phyloP scores from a whole-genome alignment of 2,888 invertebrate genomes.

The Thymelicus lineola region DNA sequence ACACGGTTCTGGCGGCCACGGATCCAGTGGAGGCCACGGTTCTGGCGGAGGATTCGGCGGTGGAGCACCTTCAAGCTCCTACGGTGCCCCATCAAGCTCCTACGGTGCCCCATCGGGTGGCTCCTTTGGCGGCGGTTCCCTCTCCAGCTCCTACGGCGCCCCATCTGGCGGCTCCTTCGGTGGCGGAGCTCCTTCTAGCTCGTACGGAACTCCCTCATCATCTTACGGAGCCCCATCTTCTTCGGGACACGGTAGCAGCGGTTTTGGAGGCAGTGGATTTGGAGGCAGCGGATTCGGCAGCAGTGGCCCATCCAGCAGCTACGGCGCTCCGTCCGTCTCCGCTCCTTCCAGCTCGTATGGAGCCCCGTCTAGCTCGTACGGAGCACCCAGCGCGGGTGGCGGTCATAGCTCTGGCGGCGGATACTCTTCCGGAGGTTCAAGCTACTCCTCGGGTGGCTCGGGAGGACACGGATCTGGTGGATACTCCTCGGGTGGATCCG shows the following conservation, averaged over 20 bases:
- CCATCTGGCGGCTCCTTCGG: slow-evolving; percentile 49
- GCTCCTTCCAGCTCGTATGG: slow-evolving; percentile 69
- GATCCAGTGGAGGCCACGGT: slow-evolving; percentile 79
- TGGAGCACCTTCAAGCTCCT: slow-evolving; percentile 74
- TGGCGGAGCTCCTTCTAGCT: slow-evolving; percentile 63
- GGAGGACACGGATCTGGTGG: slow-evolving; percentile 44
- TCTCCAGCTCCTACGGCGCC: slow-evolving; percentile 74
- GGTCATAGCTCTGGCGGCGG: slow-evolving; percentile 49
- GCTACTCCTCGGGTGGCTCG: slow-evolving; percentile 46
- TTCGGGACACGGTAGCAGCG: slow-evolving; percentile 56
- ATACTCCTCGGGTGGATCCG: slow-evolving; percentile 47
- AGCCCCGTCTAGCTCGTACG: slow-evolving; percentile 69
- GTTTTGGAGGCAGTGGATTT: slow-evolving; percentile 52
- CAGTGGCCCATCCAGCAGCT: slow-evolving; percentile 65
- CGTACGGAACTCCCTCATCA: slow-evolving; percentile 69
- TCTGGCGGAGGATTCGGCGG: slow-evolving; percentile 42
- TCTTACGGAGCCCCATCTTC: slow-evolving; percentile 54
- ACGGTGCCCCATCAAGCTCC: slow-evolving; percentile 65
- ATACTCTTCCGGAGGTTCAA: slow-evolving; percentile 73
- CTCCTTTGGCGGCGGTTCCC: slow-evolving; percentile 81
- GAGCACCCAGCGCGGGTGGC: slow-evolving; percentile 62
- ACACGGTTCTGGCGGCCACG: slow-evolving; percentile 44
- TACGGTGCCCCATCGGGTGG: slow-evolving; percentile 71
- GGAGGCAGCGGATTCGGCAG: slow-evolving; percentile 53
- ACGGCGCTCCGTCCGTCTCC: slow-evolving; percentile 67